Base-by-base conservation (phyloP, 30 jellyfish, hydroid and myxozoan genomes). In the Clytia hemisphaerica region DNA sequence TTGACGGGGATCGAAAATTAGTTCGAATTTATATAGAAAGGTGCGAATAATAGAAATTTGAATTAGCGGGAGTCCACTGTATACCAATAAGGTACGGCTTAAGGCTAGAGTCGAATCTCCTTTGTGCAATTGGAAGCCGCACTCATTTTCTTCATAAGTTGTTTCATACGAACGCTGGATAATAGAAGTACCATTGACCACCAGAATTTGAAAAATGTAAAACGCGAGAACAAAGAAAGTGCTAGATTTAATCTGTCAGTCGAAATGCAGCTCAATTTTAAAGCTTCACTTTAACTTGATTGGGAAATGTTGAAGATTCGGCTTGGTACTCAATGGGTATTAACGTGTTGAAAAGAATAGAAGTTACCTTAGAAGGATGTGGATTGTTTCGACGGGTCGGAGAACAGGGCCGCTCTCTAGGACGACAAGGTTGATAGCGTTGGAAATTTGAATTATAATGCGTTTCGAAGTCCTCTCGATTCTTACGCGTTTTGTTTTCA, bases 381-480 rank as follows among this genome's bases (percentile, higher is more conserved):
- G 92, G 92, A 32, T 78, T 78, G 58, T 78, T 78, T n/a, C 92
- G 84, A 16, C 92, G 50, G 7, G 92, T 78, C 3, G 92, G 92
- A 3, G 92, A 78, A 47, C 92, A 78, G 12, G 92, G 92, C 38
- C 92, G 24, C 18, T 89, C 90, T 3, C 75, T 78, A 14, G 92
- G 92, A 42, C 77, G 54, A 21, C 63, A 89, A 6, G 69, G 53
- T 37, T 40, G 81, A 18, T 66, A 10, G 37, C 80, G 34, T 37
- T 35, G 25, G 45, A 47, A 78, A 22, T 54, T 28, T 25, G 51
- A 48, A 9, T 57, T 33, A 34, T 78, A 78, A 27, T 82, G 83
- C 2, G 92, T 78, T 57, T 78, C 31, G 32, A 26, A 40, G 5
- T 26, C 25, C 10, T 54, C 44, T 7, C 34, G 34, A 19, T 49